Percentiles rank a stretch among this genome's conserved stretches.
phyloP scores from a whole-genome alignment of 2,797 vertebrate genomes.

The Falco columbarius region DNA sequence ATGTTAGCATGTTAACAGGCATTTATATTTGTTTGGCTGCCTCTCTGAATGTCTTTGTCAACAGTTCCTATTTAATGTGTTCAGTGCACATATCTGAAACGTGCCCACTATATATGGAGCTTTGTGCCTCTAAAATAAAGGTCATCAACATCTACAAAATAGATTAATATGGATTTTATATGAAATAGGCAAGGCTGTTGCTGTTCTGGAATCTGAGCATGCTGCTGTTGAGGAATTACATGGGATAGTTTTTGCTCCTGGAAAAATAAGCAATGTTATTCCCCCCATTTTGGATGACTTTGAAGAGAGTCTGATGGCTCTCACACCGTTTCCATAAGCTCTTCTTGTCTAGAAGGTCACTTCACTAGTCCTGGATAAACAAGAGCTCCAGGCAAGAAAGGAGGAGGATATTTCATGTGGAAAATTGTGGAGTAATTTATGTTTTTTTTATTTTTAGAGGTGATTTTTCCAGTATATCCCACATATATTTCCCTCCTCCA shows the following conservation, averaged over 20 bases:
- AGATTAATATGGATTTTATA: not conserved
- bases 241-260: not conserved
- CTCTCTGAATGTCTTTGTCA: not conserved
- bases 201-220: not conserved
- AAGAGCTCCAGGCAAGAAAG: not conserved
- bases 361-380: not conserved
- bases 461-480: not conserved
- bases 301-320: not conserved
- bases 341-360: not conserved
- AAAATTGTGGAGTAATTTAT: not conserved
- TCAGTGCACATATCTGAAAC: not conserved
- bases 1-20: not conserved
- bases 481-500: not conserved
- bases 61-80: not conserved
- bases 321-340: rapidly evolving
- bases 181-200: not conserved
- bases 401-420: not conserved
- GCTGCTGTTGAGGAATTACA: not conserved
- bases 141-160: not conserved
- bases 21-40: not conserved
- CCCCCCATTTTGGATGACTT: not conserved
- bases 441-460: not conserved
- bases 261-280: not conserved
- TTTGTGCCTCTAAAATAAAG: not conserved
- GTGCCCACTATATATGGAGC: not conserved